phyloP scores from a whole-genome alignment of 64 coral and sea anemone species.

The Hydrozoanthus tunicans region DNA sequence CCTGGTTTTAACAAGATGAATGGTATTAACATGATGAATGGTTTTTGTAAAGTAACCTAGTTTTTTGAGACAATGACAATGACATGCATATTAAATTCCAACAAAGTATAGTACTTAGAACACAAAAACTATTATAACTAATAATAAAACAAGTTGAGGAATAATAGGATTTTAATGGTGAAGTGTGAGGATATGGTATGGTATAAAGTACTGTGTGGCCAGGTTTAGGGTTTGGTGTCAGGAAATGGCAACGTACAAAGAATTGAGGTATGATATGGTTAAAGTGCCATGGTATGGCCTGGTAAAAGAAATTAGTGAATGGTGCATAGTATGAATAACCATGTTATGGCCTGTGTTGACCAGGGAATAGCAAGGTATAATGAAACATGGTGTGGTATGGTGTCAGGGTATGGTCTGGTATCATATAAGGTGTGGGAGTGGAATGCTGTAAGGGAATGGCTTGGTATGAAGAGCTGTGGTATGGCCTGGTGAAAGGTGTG shows the following conservation, averaged over 20 bases:
- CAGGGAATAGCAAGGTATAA: not conserved
- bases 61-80: too few species aligned
- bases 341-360: not conserved
- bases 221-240: not conserved
- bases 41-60: too few species aligned
- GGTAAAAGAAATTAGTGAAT: not conserved
- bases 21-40: too few species aligned
- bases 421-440: not conserved
- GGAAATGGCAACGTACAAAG: not conserved
- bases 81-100: too few species aligned
- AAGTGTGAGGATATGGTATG: not conserved
- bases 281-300: not conserved
- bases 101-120: too few species aligned
- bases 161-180: not conserved
- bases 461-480: not conserved
- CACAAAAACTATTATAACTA: too few species aligned
- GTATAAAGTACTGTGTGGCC: not conserved
- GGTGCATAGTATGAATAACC: not conserved
- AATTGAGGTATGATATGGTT: not conserved
- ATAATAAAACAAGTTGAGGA: not conserved
- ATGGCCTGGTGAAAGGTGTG: not conserved
- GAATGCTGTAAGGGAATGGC: not conserved
- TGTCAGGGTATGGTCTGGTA: not conserved
- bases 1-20: too few species aligned
- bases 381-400: not conserved